Evolutionary conservation across 2,888 invertebrate genomes (phyloP), one percentile per base, ranked within the genome.

Genomic region (Spodoptera exigua): DNA sequence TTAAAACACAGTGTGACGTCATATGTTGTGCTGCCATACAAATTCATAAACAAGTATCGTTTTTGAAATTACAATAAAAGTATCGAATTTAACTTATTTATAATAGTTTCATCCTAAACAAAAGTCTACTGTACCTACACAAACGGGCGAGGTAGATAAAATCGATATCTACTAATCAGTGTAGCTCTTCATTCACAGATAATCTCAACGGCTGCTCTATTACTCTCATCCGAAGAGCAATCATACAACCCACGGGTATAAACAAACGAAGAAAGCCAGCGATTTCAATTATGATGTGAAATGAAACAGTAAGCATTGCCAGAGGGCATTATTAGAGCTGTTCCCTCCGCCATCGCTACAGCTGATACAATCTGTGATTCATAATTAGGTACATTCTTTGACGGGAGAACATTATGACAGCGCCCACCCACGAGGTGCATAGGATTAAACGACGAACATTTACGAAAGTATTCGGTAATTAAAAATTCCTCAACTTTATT

Each of bases 311-410:
- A 64, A 69, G 68, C 62, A 47, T 12, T n/a, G 66, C 75, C 46
- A 12, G 46, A 13, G 53, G 73, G 69, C 63, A 51, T 64, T 67
- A 70, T 78, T 72, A 76, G 66, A 62, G 61, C 60, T 41, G 69
- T 49, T 71, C 66, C 10, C 47, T 45, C 34, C 53, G 68, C 68
- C 61, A 62, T 27, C 27, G 51, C 73, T 68, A 78, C 79, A 73
- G 66, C 64, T 76, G 85, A 86, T 86, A 85, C 75, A 64, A 86
- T 85, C 86, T 75, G 70, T 78, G 73, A 78, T 70, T 76, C 71
- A 80, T 83, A 83, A 85, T 84, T 83, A 84, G 76, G 61, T 78
- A 76, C 70, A 76, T 79, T 79, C 80, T 73, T 72, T 64, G 52
- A 66, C 49, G 54, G 73, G 52, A 60, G 59, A 53, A 70, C 45